Evolutionary conservation across 2,888 invertebrate genomes (phyloP), one percentile per base, ranked within the genome.

Genomic region (Mamestra brassicae): DNA sequence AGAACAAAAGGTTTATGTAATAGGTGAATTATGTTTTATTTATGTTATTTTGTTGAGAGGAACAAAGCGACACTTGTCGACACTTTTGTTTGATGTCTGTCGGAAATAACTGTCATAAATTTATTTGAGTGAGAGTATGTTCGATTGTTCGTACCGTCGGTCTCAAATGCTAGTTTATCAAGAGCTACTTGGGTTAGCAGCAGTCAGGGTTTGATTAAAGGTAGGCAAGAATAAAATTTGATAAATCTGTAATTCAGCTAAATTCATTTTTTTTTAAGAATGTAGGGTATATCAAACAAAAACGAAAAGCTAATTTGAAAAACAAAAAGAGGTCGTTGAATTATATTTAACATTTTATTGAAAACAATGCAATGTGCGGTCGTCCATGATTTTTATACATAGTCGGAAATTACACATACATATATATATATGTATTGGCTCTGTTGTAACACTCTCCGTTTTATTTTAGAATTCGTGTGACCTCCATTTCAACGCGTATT

Each of bases 1-100:
- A 75, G 61, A 78, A 86, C 87, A 86, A 85, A 71, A 78, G 69
- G 61, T 69, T 83, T 68, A 80, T 69, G 85, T 83, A 87, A 87
- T 80, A 72, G 5, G 60, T 73, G 74, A 80, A 81, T 79, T 58
- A 11, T 36, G 7, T 67, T 15, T 50, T 50, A 11, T 74, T 62
- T 42, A 63, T 50, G 62, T 71, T 73, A 58, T 71, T 70, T 69
- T 47, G 47, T 71, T 50, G 45, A 47, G 38, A 58, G 26, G 26
- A 73, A 76, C 72, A 74, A 70, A 61, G 66, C 36, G 34, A 54
- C n/a, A 60, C 8, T 73, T 57, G 76, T 64, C 42, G 61, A 68
- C 54, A 62, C 5, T 62, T 71, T 57, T 55, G 34, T 62, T 66
- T 77, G 45, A 69, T 54, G 67, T 52, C 17, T 55, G 42, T 26